These are phyloP conservation scores for Nomada lathburiana DNA, from an alignment of 2,888 invertebrate genomes.

Conservation along the genomic window DNA sequence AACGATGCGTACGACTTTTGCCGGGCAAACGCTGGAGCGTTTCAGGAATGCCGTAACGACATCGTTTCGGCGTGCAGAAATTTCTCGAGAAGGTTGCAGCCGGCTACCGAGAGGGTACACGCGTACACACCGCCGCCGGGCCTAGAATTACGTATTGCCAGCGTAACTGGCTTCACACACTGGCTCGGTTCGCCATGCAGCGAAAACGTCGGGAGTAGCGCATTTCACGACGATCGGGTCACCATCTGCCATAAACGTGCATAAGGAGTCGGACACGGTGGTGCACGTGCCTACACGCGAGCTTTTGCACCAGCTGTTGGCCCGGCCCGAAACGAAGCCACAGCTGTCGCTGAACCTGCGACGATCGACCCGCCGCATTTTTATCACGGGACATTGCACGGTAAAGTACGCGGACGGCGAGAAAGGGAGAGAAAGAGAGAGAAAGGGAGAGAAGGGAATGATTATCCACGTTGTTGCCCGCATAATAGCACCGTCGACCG, in stretches of 20 bases:
- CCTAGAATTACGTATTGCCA: slow-evolving; percentile 50
- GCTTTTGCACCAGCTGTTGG: slow-evolving; percentile 69
- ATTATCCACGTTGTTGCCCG: slow-evolving; percentile 50
- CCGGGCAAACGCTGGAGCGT: slow-evolving; percentile 9
- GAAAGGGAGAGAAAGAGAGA: background rate
- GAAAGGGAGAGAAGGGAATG: slow-evolving; percentile 8
- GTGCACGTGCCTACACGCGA: slow-evolving; percentile 67
- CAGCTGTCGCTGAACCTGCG: slow-evolving; percentile 60
- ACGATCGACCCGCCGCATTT: slow-evolving; percentile 52
- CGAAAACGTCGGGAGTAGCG: slow-evolving; percentile 13
- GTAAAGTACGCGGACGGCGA: background rate
- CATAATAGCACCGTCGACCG: slow-evolving; percentile 21
- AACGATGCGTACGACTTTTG: background rate
- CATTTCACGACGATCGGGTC: slow-evolving; percentile 50
- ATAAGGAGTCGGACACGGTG: slow-evolving; percentile 49
- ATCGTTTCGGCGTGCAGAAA: slow-evolving; percentile 35
- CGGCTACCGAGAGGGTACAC: slow-evolving; percentile 10
- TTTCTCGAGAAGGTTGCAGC: slow-evolving; percentile 34
- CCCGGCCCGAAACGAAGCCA: slow-evolving; percentile 47
- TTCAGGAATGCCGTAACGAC: slow-evolving; percentile 27
- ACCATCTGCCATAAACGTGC: slow-evolving; percentile 67
- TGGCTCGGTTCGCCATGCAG: slow-evolving; percentile 1
- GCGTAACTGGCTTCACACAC: slow-evolving; percentile 39
- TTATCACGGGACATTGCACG: slow-evolving; percentile 36
- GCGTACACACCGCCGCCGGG: slow-evolving; percentile 7